Base-by-base conservation (phyloP, 2,113 vertebrate genomes). In the Brachirus orientalis region DNA sequence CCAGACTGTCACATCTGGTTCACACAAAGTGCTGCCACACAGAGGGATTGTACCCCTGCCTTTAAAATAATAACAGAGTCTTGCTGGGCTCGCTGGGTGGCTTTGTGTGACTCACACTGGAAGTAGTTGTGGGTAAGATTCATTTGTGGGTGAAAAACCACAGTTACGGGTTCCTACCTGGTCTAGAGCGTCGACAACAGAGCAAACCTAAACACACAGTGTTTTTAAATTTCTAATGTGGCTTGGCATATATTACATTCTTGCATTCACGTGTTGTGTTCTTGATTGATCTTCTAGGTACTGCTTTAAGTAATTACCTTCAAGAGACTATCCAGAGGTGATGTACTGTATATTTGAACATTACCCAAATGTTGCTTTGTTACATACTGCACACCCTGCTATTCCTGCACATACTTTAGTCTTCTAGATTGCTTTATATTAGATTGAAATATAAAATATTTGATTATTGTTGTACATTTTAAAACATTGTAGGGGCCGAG, bases 111-210 rank as follows among this genome's bases (percentile, higher is more conserved):
- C 82, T 92, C 92, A 91, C 89, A 90, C 72, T 83, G 87, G 86
- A 78, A 83, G 87, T 88, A 87, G 92, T 91, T 92, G 90, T 84
- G 89, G 85, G 76, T 85, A 63, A 93, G 92, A 94, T 93, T 93
- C 93, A 92, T 82, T 83, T 69, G 88, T 68, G 85, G 88, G 86
- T 88, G 86, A 89, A 83, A 76, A 90, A 88, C 82, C 86, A 46
- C 86, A 69, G 77, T 86, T 76, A 82, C 86, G 86, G 91, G 78
- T 86, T 88, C 79, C 85, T 92, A 92, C 90, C 92, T 92, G 91
- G 79, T 86, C 84, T 85, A 86, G 86, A 78, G 87, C 88, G 56
- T 88, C 75, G 83, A 79, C 72, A 75, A 86, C 84, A 80, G 77
- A 82, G 72, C 72, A 75, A 80, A 78, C 90, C n/a, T n/a, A 75